These are phyloP conservation scores for Xyliphius kryptos DNA, from an alignment of 2,113 vertebrate genomes.

Conservation along the genomic window DNA sequence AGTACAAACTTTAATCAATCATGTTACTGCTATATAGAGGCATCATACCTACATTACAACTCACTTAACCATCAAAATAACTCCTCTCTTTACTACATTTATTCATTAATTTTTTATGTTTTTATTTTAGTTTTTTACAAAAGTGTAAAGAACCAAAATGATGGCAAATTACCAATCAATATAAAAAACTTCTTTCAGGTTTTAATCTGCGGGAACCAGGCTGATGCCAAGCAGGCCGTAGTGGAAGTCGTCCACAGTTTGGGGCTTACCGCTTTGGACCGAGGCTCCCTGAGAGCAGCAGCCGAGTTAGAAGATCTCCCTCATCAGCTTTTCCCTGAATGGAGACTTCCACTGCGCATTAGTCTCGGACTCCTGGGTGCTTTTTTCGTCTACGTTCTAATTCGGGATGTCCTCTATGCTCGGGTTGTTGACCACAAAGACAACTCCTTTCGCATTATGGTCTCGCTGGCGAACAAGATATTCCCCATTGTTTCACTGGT, in stretches of 20 bases:
- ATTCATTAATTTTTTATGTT: no score
- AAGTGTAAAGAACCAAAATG: no score
- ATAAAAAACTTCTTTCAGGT: slow-evolving; percentile 76
- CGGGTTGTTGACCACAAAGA: slow-evolving; percentile 58
- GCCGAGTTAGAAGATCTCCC: slow-evolving; percentile 87
- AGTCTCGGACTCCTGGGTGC: slow-evolving; percentile 60
- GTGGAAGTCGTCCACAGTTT: slow-evolving; percentile 70
- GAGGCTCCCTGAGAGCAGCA: slow-evolving; percentile 77
- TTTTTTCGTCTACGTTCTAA: slow-evolving; percentile 75
- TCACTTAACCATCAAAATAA: no score
- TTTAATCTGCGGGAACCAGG: slow-evolving; percentile 79
- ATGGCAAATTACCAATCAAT: no score
- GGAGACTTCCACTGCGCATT: slow-evolving; percentile 77
- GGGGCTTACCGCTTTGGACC: slow-evolving; percentile 77
- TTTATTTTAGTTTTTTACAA: no score
- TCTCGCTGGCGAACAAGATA: slow-evolving; percentile 81
- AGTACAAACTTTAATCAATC: no score
- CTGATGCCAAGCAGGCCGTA: slow-evolving; percentile 76
- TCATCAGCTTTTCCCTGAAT: slow-evolving; percentile 85
- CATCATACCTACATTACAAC: no score
- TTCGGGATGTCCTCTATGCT: slow-evolving; percentile 71
- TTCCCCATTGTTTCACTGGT: slow-evolving; percentile 78
- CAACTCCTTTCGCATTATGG: slow-evolving; percentile 71
- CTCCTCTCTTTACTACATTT: no score
- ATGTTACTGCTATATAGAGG: no score